Percentiles rank a stretch among this genome's conserved stretches.
phyloP scores from a whole-genome alignment of 2,888 invertebrate species.

The Dryomyza anilis region DNA sequence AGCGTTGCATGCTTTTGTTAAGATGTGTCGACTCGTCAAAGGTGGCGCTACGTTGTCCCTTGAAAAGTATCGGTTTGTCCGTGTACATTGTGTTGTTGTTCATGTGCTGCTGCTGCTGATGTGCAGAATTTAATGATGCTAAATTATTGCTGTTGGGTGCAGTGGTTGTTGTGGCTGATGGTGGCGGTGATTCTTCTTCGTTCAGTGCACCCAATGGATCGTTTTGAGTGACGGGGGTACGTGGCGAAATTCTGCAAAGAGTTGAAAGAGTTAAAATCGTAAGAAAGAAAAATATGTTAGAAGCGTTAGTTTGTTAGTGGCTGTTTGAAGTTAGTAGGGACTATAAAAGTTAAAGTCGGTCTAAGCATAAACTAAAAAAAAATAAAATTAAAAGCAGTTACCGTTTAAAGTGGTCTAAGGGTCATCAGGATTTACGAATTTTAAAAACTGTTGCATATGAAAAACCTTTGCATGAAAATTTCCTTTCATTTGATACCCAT shows the following conservation, averaged over 20 bases:
- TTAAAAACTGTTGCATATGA: background rate
- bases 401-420: too few species aligned
- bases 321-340: too few species aligned
- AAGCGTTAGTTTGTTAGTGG: too few species aligned
- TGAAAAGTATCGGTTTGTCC: constrained; percentile 74
- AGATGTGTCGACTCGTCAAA: constrained; percentile 65
- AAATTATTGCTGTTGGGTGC: constrained; percentile 28
- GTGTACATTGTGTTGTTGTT: constrained; percentile 62
- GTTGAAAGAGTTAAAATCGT: background rate
- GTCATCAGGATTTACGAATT: too few species aligned
- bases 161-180: constrained; percentile 38
- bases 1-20: constrained; percentile 68
- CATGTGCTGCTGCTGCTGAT: constrained; percentile 28
- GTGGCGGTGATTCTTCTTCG: constrained; percentile 45
- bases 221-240: constrained; percentile 88
- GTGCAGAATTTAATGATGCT: background rate
- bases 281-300: too few species aligned
- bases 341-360: too few species aligned
- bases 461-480: too few species aligned
- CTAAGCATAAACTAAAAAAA: too few species aligned
- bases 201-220: constrained; percentile 87
- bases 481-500: too few species aligned
- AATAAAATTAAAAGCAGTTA: background rate
- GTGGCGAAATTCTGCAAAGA: constrained; percentile 67
- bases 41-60: constrained; percentile 65